Conservation (phyloP, 2,113 vertebrate genomes). For the Puntigrus tetrazona region DNA sequence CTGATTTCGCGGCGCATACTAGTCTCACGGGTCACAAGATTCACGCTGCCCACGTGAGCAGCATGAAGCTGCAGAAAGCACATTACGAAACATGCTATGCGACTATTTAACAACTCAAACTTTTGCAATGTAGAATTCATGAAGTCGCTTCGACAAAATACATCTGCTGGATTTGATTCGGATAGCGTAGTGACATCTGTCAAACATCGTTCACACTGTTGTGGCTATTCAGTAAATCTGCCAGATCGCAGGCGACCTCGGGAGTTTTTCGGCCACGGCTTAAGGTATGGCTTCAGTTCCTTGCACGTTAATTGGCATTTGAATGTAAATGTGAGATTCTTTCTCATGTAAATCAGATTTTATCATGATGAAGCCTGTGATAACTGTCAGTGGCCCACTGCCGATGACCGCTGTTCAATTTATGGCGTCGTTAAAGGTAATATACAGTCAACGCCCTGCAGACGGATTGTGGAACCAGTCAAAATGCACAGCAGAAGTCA, state of each 20-base stretch:
- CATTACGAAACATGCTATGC: background rate
- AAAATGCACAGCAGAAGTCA: background rate
- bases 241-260: background rate
- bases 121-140: background rate
- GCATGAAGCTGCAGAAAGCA: background rate
- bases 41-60: background rate
- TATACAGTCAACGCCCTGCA: background rate
- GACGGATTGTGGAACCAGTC: background rate
- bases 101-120: background rate
- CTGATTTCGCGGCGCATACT: background rate
- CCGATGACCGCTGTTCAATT: background rate
- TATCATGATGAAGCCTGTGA: background rate
- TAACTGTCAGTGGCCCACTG: background rate
- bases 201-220: background rate
- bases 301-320: background rate
- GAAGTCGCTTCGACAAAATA: background rate
- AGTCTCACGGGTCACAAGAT: background rate
- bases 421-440: background rate
- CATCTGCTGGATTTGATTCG: background rate
- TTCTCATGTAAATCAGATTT: background rate
- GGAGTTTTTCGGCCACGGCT: background rate
- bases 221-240: background rate
- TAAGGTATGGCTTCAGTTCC: background rate
- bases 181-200: background rate
- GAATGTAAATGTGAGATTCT: background rate